Evolutionary conservation across 2,113 vertebrate genomes (phyloP).

Genomic region (Pelobates fuscus): DNA sequence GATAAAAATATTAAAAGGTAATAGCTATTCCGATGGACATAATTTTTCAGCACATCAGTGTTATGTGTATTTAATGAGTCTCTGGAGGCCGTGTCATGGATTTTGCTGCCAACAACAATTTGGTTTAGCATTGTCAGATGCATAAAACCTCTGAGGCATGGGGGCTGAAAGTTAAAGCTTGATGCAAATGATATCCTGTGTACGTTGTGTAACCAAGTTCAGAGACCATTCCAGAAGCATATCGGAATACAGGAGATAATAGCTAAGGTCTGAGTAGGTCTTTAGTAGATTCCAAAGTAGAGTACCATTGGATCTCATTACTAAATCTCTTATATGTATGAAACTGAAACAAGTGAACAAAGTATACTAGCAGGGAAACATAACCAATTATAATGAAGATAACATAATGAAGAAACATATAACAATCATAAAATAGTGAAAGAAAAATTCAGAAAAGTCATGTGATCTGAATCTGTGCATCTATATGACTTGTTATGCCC

Average conservation of each 20-base stretch:
- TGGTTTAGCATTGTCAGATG: constrained; percentile 37
- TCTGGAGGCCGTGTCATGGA: constrained; percentile 54
- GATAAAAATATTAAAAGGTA: constrained; percentile 56
- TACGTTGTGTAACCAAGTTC: neutral
- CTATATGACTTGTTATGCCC: too few relatives aligned
- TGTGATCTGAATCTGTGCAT: too few relatives aligned
- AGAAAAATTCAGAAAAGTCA: too few relatives aligned
- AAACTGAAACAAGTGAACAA: too few relatives aligned
- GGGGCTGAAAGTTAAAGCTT: constrained; percentile 31
- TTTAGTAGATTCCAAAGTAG: too few relatives aligned
- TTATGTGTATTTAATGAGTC: constrained; percentile 64
- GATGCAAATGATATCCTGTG: constrained; percentile 12
- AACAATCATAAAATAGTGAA: too few relatives aligned
- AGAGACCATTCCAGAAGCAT: neutral
- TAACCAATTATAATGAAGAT: too few relatives aligned
- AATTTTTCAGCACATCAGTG: constrained; percentile 53
- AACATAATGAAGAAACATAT: too few relatives aligned
- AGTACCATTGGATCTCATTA: too few relatives aligned
- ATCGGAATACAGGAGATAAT: neutral
- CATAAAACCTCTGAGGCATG: constrained; percentile 17
- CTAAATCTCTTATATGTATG: too few relatives aligned
- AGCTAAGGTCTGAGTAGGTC: neutral
- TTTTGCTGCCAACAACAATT: constrained; percentile 59
- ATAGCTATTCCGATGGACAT: constrained; percentile 53
- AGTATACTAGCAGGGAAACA: too few relatives aligned